Evolutionary conservation across 2,113 vertebrate genomes (phyloP).

Genomic region (Athene cunicularia): DNA sequence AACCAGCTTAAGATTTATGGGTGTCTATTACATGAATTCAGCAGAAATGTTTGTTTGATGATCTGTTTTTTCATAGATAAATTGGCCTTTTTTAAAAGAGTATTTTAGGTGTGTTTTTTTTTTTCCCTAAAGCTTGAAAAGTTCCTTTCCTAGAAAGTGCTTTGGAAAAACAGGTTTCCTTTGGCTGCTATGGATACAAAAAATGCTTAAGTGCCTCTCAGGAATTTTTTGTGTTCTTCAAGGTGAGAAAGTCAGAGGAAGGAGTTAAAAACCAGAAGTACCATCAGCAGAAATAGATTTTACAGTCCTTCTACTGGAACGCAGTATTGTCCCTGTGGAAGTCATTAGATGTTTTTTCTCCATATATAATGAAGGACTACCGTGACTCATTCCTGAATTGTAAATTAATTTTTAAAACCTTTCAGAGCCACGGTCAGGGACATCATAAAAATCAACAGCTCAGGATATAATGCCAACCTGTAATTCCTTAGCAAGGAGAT

Average conservation of each 20-base stretch:
- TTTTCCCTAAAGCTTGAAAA: neutral
- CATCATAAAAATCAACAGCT: neutral
- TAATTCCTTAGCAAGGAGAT: neutral
- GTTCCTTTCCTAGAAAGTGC: neutral
- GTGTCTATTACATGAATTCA: neutral
- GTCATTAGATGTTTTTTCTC: slow-evolving; percentile 49
- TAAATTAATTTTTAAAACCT: slow-evolving; percentile 58
- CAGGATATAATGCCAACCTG: neutral
- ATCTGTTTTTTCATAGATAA: neutral
- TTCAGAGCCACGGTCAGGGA: neutral
- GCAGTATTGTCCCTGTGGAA: slow-evolving; percentile 45
- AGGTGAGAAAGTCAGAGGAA: slow-evolving; percentile 3
- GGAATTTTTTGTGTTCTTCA: neutral
- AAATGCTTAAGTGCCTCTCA: neutral
- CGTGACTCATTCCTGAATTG: slow-evolving; percentile 48
- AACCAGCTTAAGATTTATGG: neutral
- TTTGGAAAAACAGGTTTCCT: neutral
- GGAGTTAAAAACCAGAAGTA: slow-evolving; percentile 14
- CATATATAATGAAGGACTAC: slow-evolving; percentile 41
- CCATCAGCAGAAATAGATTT: slow-evolving; percentile 46
- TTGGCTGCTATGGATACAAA: neutral
- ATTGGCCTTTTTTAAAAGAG: neutral
- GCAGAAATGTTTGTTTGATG: neutral
- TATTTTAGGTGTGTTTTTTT: accelerated
- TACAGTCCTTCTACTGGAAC: neutral